Evolutionary conservation across 2,797 vertebrate species (phyloP), one percentile per base, ranked within the genome.

Genomic region (Agapornis canus): DNA sequence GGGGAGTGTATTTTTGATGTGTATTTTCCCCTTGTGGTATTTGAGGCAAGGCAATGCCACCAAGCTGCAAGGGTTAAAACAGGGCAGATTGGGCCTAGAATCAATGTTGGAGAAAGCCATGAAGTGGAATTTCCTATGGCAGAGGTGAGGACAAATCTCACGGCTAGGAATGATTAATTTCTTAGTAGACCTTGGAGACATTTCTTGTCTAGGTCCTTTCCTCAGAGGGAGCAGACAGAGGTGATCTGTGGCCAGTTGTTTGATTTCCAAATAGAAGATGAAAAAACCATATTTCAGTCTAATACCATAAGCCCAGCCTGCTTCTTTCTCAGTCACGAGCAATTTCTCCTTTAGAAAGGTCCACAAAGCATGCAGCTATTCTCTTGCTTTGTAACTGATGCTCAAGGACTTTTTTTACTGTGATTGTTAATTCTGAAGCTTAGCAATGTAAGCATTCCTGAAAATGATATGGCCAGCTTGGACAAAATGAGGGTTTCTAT

Each of bases 101-200:
- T 27, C 10, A 21, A 12, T 9, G 25, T 40, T 54, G n/a, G 26
- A 61, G n/a, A 73, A 60, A 68, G 48, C 70, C 26, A n/a, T 1
- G 0, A 61, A 61, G 56, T 8, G 23, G 6, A 17, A 84, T 82
- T 61, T 91, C 57, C 25, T 57, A 13, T 18, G 5, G 47, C 42
- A 82, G 39, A 80, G 10, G 10, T 31, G 10, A 85, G 39, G 42
- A 79, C 29, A 72, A 40, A 82, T 65, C 59, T 81, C n/a, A 51
- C 0, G 0, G 11, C 25, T 43, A 26, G 0, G 0, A 39, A 39
- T 17, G 3, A 69, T 5, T 76, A 8, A 47, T 60, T 79, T 65
- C 37, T 79, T 63, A 65, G 13, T 3, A 73, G 29, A 51, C 12
- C 27, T 66, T 6, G 3, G 25, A 64, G 32, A 60, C 10, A 23